These are phyloP conservation scores for Automeris io DNA, from an alignment of 2,888 invertebrate genomes.

Conservation along the genomic window DNA sequence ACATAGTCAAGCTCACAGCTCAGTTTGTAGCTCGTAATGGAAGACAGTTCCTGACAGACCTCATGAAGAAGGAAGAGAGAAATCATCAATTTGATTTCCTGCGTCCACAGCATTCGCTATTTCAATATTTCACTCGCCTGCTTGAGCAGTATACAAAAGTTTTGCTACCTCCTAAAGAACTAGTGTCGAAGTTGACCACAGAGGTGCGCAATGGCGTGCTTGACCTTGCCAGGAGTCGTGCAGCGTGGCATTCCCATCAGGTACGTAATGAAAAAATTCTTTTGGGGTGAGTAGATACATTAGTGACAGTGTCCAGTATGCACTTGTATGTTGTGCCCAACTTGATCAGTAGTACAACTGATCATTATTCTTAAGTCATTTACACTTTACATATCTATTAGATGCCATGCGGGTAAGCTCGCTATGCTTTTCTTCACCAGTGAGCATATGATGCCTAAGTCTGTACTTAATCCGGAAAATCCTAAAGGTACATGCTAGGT, in stretches of 20 bases:
- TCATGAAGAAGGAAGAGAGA: conserved; percentile 98
- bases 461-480: too few relatives aligned
- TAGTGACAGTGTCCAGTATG: too few relatives aligned
- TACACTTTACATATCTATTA: too few relatives aligned
- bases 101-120: conserved; percentile 97
- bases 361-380: too few relatives aligned
- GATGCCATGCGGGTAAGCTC: too few relatives aligned
- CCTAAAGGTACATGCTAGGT: too few relatives aligned
- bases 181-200: conserved; percentile 85
- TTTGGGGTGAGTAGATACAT: too few relatives aligned
- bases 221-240: conserved; percentile 94
- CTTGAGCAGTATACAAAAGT: conserved; percentile 99
- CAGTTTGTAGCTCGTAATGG: conserved; percentile 99
- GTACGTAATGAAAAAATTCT: too few relatives aligned
- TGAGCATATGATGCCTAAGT: too few relatives aligned
- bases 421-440: too few relatives aligned
- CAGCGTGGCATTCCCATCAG: conserved; percentile 97
- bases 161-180: conserved; percentile 95
- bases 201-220: conserved; percentile 84
- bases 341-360: too few relatives aligned
- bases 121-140: conserved; percentile 98
- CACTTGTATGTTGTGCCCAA: too few relatives aligned
- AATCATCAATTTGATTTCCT: conserved; percentile 99
- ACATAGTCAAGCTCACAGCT: conserved; percentile 98
- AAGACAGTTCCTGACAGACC: conserved; percentile 96